Base-by-base conservation (phyloP, 2,888 invertebrate species). In the Drosophila formosana region DNA sequence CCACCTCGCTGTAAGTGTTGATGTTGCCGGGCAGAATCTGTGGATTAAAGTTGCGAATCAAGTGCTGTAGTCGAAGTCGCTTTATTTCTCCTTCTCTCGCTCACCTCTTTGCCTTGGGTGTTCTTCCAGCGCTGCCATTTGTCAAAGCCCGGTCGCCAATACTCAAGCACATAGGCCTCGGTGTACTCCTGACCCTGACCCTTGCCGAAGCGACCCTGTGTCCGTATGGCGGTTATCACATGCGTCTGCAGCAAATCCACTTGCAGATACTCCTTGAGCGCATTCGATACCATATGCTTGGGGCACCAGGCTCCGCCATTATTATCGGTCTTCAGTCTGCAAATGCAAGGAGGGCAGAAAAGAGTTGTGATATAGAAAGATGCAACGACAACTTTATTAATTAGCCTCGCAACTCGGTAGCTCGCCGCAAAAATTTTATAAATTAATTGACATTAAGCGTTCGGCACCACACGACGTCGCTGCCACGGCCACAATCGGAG, bases 291-390 rank as follows among this genome's bases (percentile, higher is more conserved):
- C 93, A 95, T 95, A 82, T 94, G 94, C 85, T 95, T 94, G 47
- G 97, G 97, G 93, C 97, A 97, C 97, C 97, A 97, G 28, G 97
- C 97, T 53, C 97, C 97, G 52, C 96, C 96, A 87, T 95, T 95
- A 87, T 94, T 94, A 92, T 97, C 96, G 88, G 95, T 95, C 84
- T 96, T 94, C 85, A 97, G 94, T 92, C 97, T 97, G 93, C 72
- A 92, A 74, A 30, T 0, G 37, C 3, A 23, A 6, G 37, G n/a
- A 49, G 41, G 32, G 13, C 37, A 28, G 9, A 37, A 32, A 11
- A 47, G 18, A 23, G 26, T 7, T n/a, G 25, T 8, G 9, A 52
- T 6, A 39, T n/a, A 32, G 18, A 28, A 45, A 25, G 45, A 25
- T 11, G 11, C 18, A 53, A 50, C 26, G 47, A 76, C 60, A 70